These are phyloP conservation scores for Papilio dardanus DNA, from an alignment of 1,140 invertebrate genomes.

Conservation along the genomic window DNA sequence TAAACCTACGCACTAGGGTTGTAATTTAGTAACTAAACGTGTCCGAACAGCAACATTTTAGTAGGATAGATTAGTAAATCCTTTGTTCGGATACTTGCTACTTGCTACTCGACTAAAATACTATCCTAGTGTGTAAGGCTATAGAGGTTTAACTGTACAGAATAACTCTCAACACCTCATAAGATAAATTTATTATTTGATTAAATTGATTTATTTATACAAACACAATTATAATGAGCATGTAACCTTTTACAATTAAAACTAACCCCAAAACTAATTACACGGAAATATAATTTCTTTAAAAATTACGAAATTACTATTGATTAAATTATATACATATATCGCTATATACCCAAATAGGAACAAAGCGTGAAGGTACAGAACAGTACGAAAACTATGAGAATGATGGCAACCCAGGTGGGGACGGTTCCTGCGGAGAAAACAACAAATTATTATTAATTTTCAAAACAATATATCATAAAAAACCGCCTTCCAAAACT, in stretches of 20 bases:
- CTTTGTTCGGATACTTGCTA: too few relatives aligned
- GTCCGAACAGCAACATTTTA: too few relatives aligned
- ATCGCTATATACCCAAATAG: conserved; percentile 89
- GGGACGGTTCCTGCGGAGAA: conserved; percentile 87
- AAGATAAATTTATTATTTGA: conserved; percentile 68
- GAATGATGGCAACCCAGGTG: conserved; percentile 88
- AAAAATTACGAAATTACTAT: conserved; percentile 43
- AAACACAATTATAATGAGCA: conserved; percentile 59
- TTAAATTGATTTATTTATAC: conserved; percentile 74
- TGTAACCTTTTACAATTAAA: conserved; percentile 55
- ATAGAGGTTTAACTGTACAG: too few relatives aligned
- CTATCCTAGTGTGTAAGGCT: too few relatives aligned
- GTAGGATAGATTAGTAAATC: too few relatives aligned
- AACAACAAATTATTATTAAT: conserved; percentile 35
- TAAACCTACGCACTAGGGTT: too few relatives aligned
- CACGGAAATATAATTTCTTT: conserved; percentile 45
- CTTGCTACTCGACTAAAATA: too few relatives aligned
- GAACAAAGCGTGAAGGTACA: conserved; percentile 90
- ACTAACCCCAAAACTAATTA: conserved; percentile 54
- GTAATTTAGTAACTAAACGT: too few relatives aligned
- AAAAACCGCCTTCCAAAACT: too few relatives aligned
- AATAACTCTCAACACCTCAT: conserved; percentile 40
- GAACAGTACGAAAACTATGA: conserved; percentile 89
- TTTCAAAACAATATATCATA: too few relatives aligned
- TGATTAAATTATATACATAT: conserved; percentile 47